Evolutionary conservation across 2,888 invertebrate species (phyloP).

Genomic region (Dryococelus australis): DNA sequence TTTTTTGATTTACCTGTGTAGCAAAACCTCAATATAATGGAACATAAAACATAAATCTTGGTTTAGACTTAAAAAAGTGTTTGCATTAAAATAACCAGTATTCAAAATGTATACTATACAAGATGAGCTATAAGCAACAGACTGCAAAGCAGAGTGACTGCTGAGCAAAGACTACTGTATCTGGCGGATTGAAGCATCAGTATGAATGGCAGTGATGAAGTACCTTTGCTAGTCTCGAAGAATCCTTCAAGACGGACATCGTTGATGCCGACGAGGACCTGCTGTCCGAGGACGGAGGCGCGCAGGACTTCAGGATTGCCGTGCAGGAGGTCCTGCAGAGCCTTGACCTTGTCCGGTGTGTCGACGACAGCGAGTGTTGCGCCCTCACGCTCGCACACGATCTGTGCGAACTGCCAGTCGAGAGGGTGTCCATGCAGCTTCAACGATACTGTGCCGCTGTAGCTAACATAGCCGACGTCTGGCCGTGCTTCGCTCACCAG

Average conservation of each 20-base stretch:
- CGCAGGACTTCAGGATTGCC: background rate
- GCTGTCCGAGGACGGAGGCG: background rate
- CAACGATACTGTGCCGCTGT: background rate
- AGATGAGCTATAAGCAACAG: too few relatives aligned
- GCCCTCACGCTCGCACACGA: background rate
- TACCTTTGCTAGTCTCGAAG: background rate
- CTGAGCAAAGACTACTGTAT: too few relatives aligned
- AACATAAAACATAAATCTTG: too few relatives aligned
- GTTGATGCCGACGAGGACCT: slow-evolving; percentile 17
- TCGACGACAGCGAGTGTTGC: background rate
- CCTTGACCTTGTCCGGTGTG: background rate
- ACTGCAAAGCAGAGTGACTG: too few relatives aligned
- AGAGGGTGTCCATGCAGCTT: background rate
- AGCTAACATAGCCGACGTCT: background rate
- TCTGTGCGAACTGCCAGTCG: slow-evolving; percentile 12
- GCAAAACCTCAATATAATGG: too few relatives aligned
- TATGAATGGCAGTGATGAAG: too few relatives aligned
- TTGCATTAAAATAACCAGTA: too few relatives aligned
- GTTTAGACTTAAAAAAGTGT: too few relatives aligned
- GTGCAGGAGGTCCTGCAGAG: background rate
- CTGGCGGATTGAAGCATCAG: too few relatives aligned
- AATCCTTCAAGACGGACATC: background rate
- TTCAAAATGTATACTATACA: too few relatives aligned
- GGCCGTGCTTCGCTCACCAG: background rate
- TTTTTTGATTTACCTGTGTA: too few relatives aligned